These are phyloP conservation scores for Trinorchestia longiramus DNA, from an alignment of 1,140 invertebrate species.

Conservation along the genomic window DNA sequence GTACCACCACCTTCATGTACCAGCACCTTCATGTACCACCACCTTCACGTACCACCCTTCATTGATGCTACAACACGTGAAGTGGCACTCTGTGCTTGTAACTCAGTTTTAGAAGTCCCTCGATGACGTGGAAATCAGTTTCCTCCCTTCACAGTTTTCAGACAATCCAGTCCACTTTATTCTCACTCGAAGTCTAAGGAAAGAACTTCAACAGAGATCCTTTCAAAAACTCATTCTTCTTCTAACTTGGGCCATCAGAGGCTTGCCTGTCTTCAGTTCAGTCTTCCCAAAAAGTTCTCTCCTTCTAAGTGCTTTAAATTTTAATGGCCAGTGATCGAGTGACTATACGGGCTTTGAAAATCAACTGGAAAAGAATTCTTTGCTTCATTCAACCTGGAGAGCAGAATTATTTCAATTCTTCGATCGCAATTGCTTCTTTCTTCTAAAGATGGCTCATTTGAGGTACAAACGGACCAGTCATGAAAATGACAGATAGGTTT, in stretches of 20 bases:
- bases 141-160: background rate
- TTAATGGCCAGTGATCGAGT: background rate
- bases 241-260: constrained; percentile 10
- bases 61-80: too few species aligned
- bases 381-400: background rate
- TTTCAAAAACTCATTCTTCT: constrained; percentile 36
- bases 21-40: background rate
- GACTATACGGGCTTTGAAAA: background rate
- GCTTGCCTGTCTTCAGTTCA: background rate
- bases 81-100: too few species aligned
- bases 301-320: background rate
- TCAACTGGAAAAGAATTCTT: background rate
- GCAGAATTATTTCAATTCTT: background rate
- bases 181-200: background rate
- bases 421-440: background rate
- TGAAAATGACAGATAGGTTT: background rate
- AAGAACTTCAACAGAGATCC: background rate
- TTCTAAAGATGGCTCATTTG: background rate
- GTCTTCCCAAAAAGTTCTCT: background rate
- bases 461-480: too few species aligned
- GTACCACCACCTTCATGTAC: background rate
- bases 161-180: background rate
- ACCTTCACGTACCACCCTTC: background rate
- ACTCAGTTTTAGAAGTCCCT: too few species aligned
- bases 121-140: background rate